Conservation (phyloP, 2,888 invertebrate genomes). For the Papilio gigon region DNA sequence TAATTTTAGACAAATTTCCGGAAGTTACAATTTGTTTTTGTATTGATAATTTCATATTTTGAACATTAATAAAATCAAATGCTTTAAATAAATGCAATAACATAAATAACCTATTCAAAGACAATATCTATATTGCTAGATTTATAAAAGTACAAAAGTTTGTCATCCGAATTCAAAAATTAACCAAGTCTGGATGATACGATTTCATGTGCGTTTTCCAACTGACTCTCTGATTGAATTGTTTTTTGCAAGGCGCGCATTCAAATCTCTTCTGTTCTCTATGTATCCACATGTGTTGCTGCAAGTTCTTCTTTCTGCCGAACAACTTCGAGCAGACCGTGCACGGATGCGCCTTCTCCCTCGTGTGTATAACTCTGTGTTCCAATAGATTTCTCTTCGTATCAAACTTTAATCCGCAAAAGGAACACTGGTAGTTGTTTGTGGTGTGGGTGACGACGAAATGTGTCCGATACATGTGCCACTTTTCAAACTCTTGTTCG, state of each 20-base stretch:
- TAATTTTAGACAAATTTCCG: too few relatives aligned
- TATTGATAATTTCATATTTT: background rate
- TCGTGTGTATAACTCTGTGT: conserved; percentile 75
- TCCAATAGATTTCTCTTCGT: conserved; percentile 69
- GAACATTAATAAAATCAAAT: background rate
- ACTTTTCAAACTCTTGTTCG: conserved; percentile 53
- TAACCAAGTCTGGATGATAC: conserved; percentile 60
- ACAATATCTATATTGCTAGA: background rate
- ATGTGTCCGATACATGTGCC: conserved; percentile 55
- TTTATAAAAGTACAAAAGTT: background rate
- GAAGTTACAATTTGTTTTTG: too few relatives aligned
- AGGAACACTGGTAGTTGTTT: conserved; percentile 56
- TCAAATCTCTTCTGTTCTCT: conserved; percentile 64
- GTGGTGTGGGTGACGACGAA: conserved; percentile 62
- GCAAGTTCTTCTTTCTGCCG: conserved; percentile 63
- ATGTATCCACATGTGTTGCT: conserved; percentile 71
- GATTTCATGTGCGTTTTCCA: conserved; percentile 68
- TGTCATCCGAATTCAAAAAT: conserved; percentile 48
- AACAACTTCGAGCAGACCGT: conserved; percentile 72
- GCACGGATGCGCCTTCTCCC: conserved; percentile 73
- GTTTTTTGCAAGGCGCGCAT: conserved; percentile 61
- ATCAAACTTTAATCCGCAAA: conserved; percentile 69
- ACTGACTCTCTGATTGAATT: conserved; percentile 57
- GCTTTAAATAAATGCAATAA: background rate
- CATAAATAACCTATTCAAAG: background rate